These are phyloP conservation scores for Sicus ferrugineus DNA, from an alignment of 2,888 invertebrate species.

Conservation along the genomic window DNA sequence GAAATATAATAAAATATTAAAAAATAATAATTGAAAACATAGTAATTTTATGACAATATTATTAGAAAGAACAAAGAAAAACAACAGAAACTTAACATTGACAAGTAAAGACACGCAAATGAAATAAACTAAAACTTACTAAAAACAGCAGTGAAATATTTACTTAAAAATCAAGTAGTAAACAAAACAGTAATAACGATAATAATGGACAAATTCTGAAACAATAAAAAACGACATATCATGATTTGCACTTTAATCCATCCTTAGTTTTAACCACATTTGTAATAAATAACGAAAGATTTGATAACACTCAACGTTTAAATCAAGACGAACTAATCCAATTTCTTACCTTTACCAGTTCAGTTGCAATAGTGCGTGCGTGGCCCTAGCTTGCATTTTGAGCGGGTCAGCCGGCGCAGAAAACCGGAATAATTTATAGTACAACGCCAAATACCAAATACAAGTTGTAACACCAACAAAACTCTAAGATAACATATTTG, in stretches of 20 bases:
- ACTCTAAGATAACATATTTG: slow-evolving; percentile 37
- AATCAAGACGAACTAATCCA: slow-evolving; percentile 18
- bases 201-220: slow-evolving; percentile 24
- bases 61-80: neutral
- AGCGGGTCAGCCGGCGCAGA: slow-evolving; percentile 35
- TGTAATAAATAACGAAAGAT: neutral
- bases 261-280: slow-evolving; percentile 52
- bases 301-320: slow-evolving; percentile 39
- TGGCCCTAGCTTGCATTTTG: slow-evolving; percentile 25
- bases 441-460: slow-evolving; percentile 61
- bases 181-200: too few relatives aligned
- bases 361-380: slow-evolving; percentile 64
- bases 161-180: too few relatives aligned
- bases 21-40: too few relatives aligned
- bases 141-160: too few relatives aligned
- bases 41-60: slow-evolving; percentile 15
- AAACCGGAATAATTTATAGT: slow-evolving; percentile 66
- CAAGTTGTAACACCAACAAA: slow-evolving; percentile 40
- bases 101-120: too few relatives aligned
- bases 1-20: too few relatives aligned
- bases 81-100: slow-evolving; percentile 37
- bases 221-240: slow-evolving; percentile 19
- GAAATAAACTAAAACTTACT: neutral
- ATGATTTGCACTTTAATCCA: slow-evolving; percentile 47
- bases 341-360: slow-evolving; percentile 50